Conservation (phyloP, 2,888 invertebrate genomes). For the Agapetus fuscipes region DNA sequence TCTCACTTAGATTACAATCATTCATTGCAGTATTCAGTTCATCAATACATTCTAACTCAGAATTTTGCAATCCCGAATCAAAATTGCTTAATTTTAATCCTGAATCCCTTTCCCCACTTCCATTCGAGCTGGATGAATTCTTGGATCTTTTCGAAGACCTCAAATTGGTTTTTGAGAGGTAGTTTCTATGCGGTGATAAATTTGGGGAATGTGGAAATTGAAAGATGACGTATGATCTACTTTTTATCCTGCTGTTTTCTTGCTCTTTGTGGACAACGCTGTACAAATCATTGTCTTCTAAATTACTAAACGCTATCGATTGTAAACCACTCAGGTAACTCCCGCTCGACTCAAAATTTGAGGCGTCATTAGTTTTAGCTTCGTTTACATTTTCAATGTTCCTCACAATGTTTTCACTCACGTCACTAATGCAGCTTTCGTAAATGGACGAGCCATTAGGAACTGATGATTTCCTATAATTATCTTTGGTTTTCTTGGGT, state of each 20-base stretch:
- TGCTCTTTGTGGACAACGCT: conserved; percentile 10
- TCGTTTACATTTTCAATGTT: not conserved
- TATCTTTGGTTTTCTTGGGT: not conserved
- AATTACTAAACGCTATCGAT: conserved; percentile 15
- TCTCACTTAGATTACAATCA: too few relatives aligned
- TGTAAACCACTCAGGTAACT: conserved; percentile 7
- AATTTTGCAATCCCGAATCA: too few relatives aligned
- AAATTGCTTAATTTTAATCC: too few relatives aligned
- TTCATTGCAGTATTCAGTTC: too few relatives aligned
- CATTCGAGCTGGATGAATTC: too few relatives aligned
- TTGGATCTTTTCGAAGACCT: not conserved
- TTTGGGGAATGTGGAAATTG: conserved; percentile 7
- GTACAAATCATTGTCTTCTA: conserved; percentile 9
- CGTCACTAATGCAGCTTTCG: conserved; percentile 5
- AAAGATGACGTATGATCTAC: conserved; percentile 4
- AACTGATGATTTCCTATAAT: not conserved
- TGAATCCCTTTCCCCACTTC: too few relatives aligned
- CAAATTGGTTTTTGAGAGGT: conserved; percentile 8
- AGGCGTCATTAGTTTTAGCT: too few relatives aligned
- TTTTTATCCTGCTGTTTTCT: not conserved
- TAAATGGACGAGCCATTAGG: conserved; percentile 7
- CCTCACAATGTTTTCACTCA: not conserved
- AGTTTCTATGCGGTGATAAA: conserved; percentile 10
- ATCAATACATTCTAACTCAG: too few relatives aligned
- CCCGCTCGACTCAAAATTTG: not conserved